phyloP scores from a whole-genome alignment of 2,113 vertebrate genomes.

The Vidua macroura region DNA sequence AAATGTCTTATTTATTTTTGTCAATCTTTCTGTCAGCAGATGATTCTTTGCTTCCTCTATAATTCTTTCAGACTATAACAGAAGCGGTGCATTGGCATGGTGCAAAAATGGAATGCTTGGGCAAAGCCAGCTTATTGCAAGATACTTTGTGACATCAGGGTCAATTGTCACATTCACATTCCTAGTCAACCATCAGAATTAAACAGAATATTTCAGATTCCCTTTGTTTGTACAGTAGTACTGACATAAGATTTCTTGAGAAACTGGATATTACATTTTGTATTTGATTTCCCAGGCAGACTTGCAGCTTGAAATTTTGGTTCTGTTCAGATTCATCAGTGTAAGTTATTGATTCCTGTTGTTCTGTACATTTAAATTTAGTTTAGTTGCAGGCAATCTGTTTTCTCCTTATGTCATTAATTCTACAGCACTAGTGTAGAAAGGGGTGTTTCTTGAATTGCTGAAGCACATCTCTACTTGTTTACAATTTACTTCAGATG shows the following conservation, averaged over 20 bases:
- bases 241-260: not conserved
- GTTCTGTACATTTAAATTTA: not conserved
- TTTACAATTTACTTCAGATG: not conserved
- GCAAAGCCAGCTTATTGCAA: not conserved
- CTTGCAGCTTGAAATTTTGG: not conserved
- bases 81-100: not conserved
- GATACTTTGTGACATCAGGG: not conserved
- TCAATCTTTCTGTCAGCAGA: not conserved
- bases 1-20: not conserved
- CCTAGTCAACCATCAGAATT: not conserved
- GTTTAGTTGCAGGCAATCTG: not conserved
- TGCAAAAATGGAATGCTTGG: not conserved
- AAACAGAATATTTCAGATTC: not conserved
- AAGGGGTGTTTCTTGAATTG: not conserved
- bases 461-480: not conserved
- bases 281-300: not conserved
- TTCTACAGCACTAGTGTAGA: not conserved
- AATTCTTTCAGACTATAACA: not conserved
- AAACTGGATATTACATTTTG: not conserved
- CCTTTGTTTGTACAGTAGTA: not conserved
- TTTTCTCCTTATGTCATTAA: not conserved
- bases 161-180: not conserved
- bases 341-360: not conserved
- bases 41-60: not conserved
- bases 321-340: not conserved